Evolutionary conservation across 2,113 vertebrate genomes (phyloP).

Genomic region (Esox niger): DNA sequence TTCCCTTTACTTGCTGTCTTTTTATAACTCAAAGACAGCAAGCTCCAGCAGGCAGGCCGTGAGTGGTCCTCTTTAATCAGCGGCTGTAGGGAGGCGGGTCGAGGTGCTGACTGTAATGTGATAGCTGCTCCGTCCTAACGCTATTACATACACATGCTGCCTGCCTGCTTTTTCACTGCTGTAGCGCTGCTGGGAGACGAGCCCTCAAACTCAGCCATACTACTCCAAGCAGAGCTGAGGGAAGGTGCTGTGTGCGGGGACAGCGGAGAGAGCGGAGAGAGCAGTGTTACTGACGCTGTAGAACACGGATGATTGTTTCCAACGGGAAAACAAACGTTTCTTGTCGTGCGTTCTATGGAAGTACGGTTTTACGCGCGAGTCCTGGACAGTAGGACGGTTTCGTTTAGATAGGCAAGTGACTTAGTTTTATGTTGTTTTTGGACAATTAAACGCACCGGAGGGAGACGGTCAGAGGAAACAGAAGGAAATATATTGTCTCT

Average conservation of each 20-base stretch:
- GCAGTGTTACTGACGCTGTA: not conserved
- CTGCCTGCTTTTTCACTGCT: constrained; percentile 46
- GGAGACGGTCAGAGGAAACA: constrained; percentile 1
- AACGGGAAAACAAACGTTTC: not conserved
- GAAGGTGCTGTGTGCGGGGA: constrained; percentile 42
- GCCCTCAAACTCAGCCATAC: constrained; percentile 47
- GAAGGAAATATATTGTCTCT: constrained; percentile 31
- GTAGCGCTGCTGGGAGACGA: constrained; percentile 27
- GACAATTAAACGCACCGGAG: constrained; percentile 9
- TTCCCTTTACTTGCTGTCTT: constrained; percentile 30
- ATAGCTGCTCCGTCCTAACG: constrained; percentile 70
- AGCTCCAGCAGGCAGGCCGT: constrained; percentile 21
- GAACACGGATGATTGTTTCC: not conserved
- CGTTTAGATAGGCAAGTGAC: not conserved
- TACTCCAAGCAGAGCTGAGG: constrained; percentile 50
- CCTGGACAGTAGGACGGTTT: not conserved
- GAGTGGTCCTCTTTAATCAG: constrained; percentile 78
- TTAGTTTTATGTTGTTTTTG: constrained; percentile 6
- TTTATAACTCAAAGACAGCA: constrained; percentile 48
- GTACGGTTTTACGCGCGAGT: not conserved
- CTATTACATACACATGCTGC: constrained; percentile 73
- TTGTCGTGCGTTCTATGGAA: not conserved
- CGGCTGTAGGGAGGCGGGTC: constrained; percentile 79
- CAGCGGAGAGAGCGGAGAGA: constrained; percentile 1
- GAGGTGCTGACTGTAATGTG: constrained; percentile 86